Evolutionary conservation across 1,140 invertebrate species (phyloP).

Genomic region (Artemia franciscana): DNA sequence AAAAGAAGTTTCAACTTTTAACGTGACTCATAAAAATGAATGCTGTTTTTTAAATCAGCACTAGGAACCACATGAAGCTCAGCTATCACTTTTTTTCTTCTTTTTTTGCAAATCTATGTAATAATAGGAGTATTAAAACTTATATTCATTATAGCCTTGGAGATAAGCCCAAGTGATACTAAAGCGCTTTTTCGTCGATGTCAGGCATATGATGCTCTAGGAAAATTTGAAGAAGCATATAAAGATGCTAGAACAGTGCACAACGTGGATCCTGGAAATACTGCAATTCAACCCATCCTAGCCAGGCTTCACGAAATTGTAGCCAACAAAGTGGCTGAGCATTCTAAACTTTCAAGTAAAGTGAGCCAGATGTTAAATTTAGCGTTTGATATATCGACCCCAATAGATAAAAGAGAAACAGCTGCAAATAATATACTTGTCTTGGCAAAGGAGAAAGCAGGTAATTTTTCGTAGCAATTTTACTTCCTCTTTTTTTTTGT

Average conservation of each 20-base stretch:
- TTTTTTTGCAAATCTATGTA: not conserved
- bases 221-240: slow-evolving; percentile 65
- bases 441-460: slow-evolving; percentile 58
- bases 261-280: slow-evolving; percentile 62
- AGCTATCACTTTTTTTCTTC: not conserved
- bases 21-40: not conserved
- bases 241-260: slow-evolving; percentile 65
- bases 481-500: too few relatives aligned
- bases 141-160: slow-evolving; percentile 30
- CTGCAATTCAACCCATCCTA: slow-evolving; percentile 47
- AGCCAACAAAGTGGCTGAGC: slow-evolving; percentile 33
- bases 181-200: slow-evolving; percentile 79
- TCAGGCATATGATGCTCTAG: slow-evolving; percentile 63
- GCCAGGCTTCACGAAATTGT: slow-evolving; percentile 45
- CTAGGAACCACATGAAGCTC: not conserved
- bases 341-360: slow-evolving; percentile 31
- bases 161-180: slow-evolving; percentile 60
- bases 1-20: too few relatives aligned
- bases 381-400: slow-evolving; percentile 38
- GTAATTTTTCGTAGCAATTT: too few relatives aligned
- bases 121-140: not conserved
- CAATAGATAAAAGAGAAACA: slow-evolving; percentile 47
- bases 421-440: slow-evolving; percentile 83
- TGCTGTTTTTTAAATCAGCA: not conserved
- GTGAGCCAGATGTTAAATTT: slow-evolving; percentile 55